Base-by-base conservation (phyloP, 2,113 vertebrate species). In the Glaucidium brasilianum region DNA sequence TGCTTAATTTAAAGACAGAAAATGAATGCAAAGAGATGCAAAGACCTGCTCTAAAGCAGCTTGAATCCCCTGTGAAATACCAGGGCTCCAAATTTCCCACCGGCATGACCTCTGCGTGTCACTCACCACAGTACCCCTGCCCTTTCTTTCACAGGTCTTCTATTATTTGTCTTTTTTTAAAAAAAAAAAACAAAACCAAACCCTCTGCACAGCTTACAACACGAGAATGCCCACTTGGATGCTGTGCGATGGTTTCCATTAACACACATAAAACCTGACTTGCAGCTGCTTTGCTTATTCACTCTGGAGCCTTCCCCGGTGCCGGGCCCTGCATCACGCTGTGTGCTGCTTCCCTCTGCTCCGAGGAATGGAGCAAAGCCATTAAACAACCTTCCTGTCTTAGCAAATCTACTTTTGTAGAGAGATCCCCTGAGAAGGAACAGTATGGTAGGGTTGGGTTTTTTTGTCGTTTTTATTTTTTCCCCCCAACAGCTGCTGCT, bases 201-300 rank as follows among this genome's bases (percentile, higher is more conserved):
- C n/a, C 72, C 89, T 39, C 80, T 53, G 94, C 77, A 20, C 49
- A 21, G 82, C 37, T 16, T 1, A 19, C 0, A 2, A 35, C 1
- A 10, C 3, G 74, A 8, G 56, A 56, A 27, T 12, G 15, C 53
- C 30, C 4, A 27, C 59, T 81, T 81, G 1, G 86, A 74, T 0
- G 52, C 87, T 92, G 34, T 5, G 71, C 73, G 0, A 10, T 4
- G 59, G 43, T 49, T 68, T 60, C 81, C 79, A 81, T 81, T 86
- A 93, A 78, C 19, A 56, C 85, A 41, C 92, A 94, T 86, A 92
- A 56, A 78, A 93, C 85, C 86, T 71, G 88, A 63, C 90, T 60
- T 43, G 82, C 79, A 92, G 85, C 91, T 95, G 95, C 92, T 95
- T 78, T 91, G 73, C 92, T 91, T 91, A 55, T 89, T 94, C 80